Base-by-base conservation (phyloP, 2,888 invertebrate species). In the Epirrhoe alternata region DNA sequence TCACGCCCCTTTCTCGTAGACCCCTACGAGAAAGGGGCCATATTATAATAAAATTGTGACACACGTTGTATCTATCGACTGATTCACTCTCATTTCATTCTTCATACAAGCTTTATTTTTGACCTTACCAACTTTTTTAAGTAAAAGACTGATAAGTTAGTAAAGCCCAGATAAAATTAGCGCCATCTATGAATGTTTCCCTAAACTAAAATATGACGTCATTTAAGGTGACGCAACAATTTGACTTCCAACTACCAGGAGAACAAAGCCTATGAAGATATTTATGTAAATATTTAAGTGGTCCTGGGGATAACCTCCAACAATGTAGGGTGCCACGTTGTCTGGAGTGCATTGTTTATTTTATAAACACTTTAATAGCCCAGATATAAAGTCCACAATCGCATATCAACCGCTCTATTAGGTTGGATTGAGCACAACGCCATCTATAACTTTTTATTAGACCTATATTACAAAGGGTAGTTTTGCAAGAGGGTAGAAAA, bases 361-460 rank as follows among this genome's bases (percentile, higher is more conserved):
- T 47, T n/a, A 35, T 14, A n/a, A 33, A 30, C 7, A 54, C 54
- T 24, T 47, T 54, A 47, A 30, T 5, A 1, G 2, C 5, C 42
- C 14, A 8, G 14, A 1, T 5, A 4, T 52, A 60, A 6, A 42
- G 53, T 16, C n/a, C 1, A 45, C 10, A 45, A 45, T 50, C 1
- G 7, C 12, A 8, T 12, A 49, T 17, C n/a, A 35, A 42, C 16
- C 30, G 42, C 7, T 38, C 14, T n/a, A n/a, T 6, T 2, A 14
- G 8, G 30, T 6, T n/a, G 1, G 4, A 12, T 58, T 52, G 30
- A 54, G 14, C 16, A 54, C 56, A 64, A 7, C 65, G 77, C 73
- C 78, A 77, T 74, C 78, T 77, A 61, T 49, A 51, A 16, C 16
- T 5, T 56, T 35, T 61, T 45, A n/a, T 14, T 6, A 0, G 38